Evolutionary conservation across 2,888 invertebrate genomes (phyloP), one percentile per base, ranked within the genome.

Genomic region (Morpho deidamia): DNA sequence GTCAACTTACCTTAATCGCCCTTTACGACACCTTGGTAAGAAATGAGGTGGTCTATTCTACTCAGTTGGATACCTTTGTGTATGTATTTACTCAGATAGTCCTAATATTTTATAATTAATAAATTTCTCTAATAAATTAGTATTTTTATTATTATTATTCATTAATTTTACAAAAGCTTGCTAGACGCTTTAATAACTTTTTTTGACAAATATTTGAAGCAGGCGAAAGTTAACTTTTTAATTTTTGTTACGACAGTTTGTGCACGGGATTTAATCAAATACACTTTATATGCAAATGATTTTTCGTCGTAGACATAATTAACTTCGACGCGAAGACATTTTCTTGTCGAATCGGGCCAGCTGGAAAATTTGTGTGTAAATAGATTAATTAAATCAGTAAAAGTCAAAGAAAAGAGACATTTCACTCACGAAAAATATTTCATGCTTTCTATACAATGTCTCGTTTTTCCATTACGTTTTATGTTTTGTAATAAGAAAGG

Each of bases 221-320:
- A 23, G 23, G 23, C 23, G 23, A 23, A 23, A 23, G 38, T 50
- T 37, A 23, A 33, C 50, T 10, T 23, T 44, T 52, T 52, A 46
- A n/a, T 52, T 51, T 52, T 41, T 35, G 45, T 41, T 40, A 35
- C 14, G 38, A 9, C 51, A 41, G 45, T 45, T 33, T 40, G 9
- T 40, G 47, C 40, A 39, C 14, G 14, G 37, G 48, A 44, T 48
- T 51, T 41, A 44, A 48, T 52, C 40, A 35, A 23, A 39, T 41
- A 47, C 43, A 48, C 45, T 58, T 55, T 51, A 48, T 40, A 54
- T 48, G 45, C 45, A 55, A 51, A 52, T 55, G n/a, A 55, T 43
- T 52, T 52, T 50, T 48, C 44, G 37, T 38, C 41, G 41, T n/a
- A 44, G 41, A 46, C 47, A 34, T 45, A 48, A 49, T 54, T 57